These are phyloP conservation scores for Plectrocnemia conspersa DNA, from an alignment of 1,140 invertebrate genomes.

Conservation along the genomic window DNA sequence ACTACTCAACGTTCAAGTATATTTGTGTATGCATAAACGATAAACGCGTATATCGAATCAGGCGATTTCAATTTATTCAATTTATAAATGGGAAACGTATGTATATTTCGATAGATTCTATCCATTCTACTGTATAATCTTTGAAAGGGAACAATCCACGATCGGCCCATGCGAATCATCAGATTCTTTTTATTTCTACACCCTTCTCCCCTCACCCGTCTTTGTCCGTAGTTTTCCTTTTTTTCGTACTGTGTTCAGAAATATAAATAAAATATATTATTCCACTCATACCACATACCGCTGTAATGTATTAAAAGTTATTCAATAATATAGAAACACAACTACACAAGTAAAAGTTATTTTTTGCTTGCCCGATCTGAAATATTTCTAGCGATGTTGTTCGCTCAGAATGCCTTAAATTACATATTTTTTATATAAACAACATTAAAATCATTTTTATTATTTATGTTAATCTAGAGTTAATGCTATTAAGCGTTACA, in stretches of 20 bases:
- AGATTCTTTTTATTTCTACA: neutral
- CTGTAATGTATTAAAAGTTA: slow-evolving; percentile 30
- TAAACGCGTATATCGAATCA: too few species aligned
- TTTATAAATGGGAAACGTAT: too few species aligned
- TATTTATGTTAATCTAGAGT: too few species aligned
- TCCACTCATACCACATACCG: slow-evolving; percentile 6
- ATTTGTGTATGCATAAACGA: too few species aligned
- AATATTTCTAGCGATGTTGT: slow-evolving; percentile 14
- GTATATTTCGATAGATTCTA: too few species aligned
- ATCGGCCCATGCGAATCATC: neutral
- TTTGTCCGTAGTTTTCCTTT: too few species aligned
- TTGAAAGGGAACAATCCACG: neutral
- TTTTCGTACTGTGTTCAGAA: neutral
- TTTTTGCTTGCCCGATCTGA: slow-evolving; percentile 23
- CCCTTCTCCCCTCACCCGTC: neutral
- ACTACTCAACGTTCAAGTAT: too few species aligned
- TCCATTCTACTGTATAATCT: neutral
- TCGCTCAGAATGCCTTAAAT: slow-evolving; percentile 8
- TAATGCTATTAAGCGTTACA: too few species aligned
- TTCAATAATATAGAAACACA: slow-evolving; percentile 32
- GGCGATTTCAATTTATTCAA: too few species aligned
- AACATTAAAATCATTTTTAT: too few species aligned
- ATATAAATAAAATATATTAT: slow-evolving; percentile 12
- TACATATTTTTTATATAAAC: too few species aligned
- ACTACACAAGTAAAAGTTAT: slow-evolving; percentile 24